A percentile compares a stretch with the other conserved stretches of the same genome.
Conservation (phyloP, 2,113 vertebrate species). For the Equus przewalskii region DNA sequence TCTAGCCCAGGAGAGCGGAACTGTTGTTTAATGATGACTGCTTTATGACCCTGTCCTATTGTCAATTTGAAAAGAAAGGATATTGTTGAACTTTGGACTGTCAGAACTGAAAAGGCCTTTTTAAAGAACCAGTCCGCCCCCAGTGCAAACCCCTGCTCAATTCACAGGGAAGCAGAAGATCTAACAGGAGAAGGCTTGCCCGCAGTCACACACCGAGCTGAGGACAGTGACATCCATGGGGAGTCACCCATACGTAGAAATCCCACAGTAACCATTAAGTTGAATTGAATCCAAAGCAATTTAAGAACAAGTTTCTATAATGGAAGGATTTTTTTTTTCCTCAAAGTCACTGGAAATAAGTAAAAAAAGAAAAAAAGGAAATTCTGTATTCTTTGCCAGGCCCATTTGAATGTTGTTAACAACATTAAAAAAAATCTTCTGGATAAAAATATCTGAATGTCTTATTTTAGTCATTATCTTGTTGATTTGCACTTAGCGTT, state of each 20-base stretch:
- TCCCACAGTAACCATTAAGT: not conserved
- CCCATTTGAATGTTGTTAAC: slow-evolving; percentile 26
- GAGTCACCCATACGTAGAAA: not conserved
- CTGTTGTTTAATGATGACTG: not conserved
- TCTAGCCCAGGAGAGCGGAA: not conserved
- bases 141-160: not conserved
- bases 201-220: no score
- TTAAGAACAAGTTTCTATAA: not conserved
- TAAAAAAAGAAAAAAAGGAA: slow-evolving; percentile 57
- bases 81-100: not conserved
- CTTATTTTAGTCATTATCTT: slow-evolving; percentile 59
- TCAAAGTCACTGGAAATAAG: slow-evolving; percentile 46
- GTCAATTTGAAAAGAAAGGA: not conserved
- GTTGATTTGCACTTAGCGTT: slow-evolving; percentile 76
- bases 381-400: slow-evolving; percentile 52
- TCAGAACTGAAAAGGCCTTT: not conserved
- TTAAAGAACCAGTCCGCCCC: not conserved
- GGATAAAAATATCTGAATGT: slow-evolving; percentile 75
- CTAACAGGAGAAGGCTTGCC: not conserved
- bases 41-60: not conserved
- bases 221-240: not conserved
- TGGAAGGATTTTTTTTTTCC: slow-evolving; percentile 59
- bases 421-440: slow-evolving; percentile 73
- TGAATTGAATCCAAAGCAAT: slow-evolving; percentile 79
- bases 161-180: not conserved